Percentiles rank a stretch among this genome's conserved stretches.
These are phyloP conservation scores for Sebastes itinus DNA, from an alignment of 2,797 vertebrate species.

Conservation along the genomic window DNA sequence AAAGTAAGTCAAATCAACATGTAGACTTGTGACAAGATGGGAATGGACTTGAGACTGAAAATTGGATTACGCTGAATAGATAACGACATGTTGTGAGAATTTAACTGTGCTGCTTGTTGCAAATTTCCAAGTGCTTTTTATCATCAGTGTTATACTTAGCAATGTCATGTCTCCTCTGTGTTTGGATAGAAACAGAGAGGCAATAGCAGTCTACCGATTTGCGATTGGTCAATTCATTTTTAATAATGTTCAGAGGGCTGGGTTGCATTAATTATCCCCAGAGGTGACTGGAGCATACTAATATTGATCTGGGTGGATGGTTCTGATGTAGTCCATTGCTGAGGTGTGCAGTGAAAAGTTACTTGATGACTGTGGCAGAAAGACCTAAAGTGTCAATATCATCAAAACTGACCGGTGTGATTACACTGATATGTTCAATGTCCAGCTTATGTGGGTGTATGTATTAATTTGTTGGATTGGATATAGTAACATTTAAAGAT, in stretches of 20 bases:
- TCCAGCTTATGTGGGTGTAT: neutral
- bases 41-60: constrained; percentile 35
- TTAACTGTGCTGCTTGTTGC: neutral
- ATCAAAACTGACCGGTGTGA: constrained; percentile 16
- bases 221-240: constrained; percentile 59
- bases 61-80: constrained; percentile 34
- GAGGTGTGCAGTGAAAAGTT: constrained; percentile 30
- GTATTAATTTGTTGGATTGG: neutral
- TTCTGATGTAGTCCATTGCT: constrained; percentile 35
- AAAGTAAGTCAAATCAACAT: constrained; percentile 53
- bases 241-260: constrained; percentile 56
- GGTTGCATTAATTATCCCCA: constrained; percentile 59
- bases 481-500: neutral
- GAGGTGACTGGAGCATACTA: constrained; percentile 53
- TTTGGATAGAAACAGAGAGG: constrained; percentile 30
- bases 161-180: constrained; percentile 23
- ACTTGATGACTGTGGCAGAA: constrained; percentile 27
- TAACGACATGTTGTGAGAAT: constrained; percentile 12
- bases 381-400: constrained; percentile 33
- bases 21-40: constrained; percentile 32
- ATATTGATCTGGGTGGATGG: constrained; percentile 54
- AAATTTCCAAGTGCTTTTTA: neutral
- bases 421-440: neutral
- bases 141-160: constrained; percentile 1
- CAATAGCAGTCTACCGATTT: constrained; percentile 17